Base-by-base conservation (phyloP, 2,888 invertebrate genomes). In the Cephonodes hylas region DNA sequence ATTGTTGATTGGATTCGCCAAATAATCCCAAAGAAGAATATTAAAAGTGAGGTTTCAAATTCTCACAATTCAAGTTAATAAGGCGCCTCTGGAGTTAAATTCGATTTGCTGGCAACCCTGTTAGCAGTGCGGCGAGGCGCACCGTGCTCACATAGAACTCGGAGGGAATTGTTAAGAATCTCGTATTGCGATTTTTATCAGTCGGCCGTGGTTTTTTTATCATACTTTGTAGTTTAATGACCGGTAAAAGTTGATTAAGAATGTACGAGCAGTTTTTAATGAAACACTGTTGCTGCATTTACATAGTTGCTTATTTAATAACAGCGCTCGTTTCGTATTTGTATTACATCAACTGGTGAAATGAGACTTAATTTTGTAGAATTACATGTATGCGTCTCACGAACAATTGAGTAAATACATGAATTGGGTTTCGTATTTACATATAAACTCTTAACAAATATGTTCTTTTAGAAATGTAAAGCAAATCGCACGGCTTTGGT, bases 101-200 rank as follows among this genome's bases (percentile, higher is more conserved):
- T n/a, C 0, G n/a, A n/a, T n/a, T 38, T 38, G 8, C 8, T 31
- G 20, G 8, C 27, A 27, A 27, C 31, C 53, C 53, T 53, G 10
- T 53, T 8, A 27, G 13, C 31, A 27, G 15, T 8, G 27, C 18
- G 18, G 27, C 18, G 53, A 8, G 27, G 27, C 18, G 53, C 18
- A 18, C 15, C 27, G 8, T 10, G 31, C 18, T 18, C 27, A 53
- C 53, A 18, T 53, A 53, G 53, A 27, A 31, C 53, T 53, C 27
- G 48, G 48, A 25, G 48, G 48, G 53, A 53, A 53, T 53, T 53
- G 53, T 53, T 53, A 53, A 53, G 53, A 53, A 53, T 53, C 53
- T 53, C 53, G 53, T 53, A 53, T 31, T 31, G 27, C 53, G 53
- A 53, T 53, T 53, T 53, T 53, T 53, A 53, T 53, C 53, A 18